These are phyloP conservation scores for Galagoides demidoff DNA, from an alignment of 2,797 vertebrate genomes.

Conservation along the genomic window DNA sequence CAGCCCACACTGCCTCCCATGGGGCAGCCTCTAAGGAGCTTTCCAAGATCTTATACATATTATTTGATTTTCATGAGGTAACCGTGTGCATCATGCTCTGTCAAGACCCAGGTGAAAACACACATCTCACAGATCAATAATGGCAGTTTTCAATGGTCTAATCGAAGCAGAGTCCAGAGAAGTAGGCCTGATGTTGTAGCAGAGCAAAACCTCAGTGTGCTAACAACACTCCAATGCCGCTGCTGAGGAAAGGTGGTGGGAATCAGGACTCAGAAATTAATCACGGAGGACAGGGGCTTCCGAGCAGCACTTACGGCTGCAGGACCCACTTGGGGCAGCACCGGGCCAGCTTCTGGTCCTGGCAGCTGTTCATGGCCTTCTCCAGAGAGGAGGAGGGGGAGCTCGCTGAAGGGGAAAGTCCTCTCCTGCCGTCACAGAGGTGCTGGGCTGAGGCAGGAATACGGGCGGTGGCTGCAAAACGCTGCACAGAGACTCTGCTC, in stretches of 20 bases:
- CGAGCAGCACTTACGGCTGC: not conserved
- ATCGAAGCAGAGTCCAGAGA: not conserved
- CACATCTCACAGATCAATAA: too few species aligned
- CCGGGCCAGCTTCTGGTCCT: not conserved
- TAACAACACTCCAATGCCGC: not conserved
- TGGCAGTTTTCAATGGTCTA: not conserved
- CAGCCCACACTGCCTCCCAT: not conserved
- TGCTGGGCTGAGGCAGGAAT: not conserved
- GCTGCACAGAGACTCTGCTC: not conserved
- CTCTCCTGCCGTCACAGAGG: rapidly evolving
- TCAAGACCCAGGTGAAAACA: not conserved
- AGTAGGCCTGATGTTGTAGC: rapidly evolving
- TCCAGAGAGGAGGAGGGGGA: not conserved
- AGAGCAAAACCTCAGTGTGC: rapidly evolving
- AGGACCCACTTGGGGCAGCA: not conserved
- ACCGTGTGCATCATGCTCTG: rapidly evolving
- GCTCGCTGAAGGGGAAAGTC: not conserved
- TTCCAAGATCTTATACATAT: rapidly evolving
- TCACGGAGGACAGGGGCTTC: too few species aligned
- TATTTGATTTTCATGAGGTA: not conserved
- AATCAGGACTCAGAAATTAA: not conserved
- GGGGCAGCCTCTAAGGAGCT: too few species aligned
- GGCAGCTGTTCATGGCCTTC: not conserved
- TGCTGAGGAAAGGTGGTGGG: not conserved
- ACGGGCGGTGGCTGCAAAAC: too few species aligned